A percentile compares a stretch with the other conserved stretches of the same genome.
These are phyloP conservation scores for Geococcyx californianus DNA, from an alignment of 2,113 vertebrate genomes.

Conservation along the genomic window DNA sequence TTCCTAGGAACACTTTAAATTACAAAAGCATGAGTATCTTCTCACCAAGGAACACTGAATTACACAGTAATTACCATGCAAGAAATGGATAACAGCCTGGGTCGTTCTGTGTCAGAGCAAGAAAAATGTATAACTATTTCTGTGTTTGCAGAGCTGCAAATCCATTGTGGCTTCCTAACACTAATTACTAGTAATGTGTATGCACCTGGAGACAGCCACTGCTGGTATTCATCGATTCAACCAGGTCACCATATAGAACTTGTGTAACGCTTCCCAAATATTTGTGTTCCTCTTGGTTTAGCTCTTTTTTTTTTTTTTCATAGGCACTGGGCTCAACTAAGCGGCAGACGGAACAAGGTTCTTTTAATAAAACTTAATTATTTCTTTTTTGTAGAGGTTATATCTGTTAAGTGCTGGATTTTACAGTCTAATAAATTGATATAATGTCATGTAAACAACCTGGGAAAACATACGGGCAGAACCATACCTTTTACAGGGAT, in stretches of 20 bases:
- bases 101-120: background rate
- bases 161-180: background rate
- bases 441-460: background rate
- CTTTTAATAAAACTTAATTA: background rate
- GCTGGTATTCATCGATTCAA: background rate
- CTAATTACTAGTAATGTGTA: background rate
- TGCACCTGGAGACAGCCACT: background rate
- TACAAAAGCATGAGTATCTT: background rate
- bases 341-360: background rate
- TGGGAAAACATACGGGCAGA: background rate
- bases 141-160: background rate
- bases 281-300: background rate
- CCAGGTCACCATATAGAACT: background rate
- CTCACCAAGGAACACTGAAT: background rate
- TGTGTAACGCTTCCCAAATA: background rate
- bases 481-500: background rate
- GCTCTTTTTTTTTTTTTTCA: background rate
- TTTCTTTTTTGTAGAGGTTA: background rate
- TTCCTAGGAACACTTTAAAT: background rate
- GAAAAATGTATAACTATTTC: background rate
- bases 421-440: constrained; percentile 1
- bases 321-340: background rate
- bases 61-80: background rate
- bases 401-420: background rate
- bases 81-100: background rate